Percentiles rank a stretch among this genome's conserved stretches.
Conservation (phyloP, 2,797 vertebrate genomes). For the Gallinago solitaria region DNA sequence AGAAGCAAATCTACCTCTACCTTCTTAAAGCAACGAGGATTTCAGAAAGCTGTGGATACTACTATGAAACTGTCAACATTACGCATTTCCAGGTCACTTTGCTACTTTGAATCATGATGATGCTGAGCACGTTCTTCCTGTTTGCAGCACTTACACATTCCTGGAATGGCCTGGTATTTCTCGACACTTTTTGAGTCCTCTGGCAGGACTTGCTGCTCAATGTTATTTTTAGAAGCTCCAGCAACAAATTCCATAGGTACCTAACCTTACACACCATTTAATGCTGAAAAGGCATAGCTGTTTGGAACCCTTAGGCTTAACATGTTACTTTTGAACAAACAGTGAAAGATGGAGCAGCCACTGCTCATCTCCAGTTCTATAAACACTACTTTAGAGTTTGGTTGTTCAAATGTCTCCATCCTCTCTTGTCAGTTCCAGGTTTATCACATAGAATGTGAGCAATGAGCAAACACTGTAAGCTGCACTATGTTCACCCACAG, state of each 20-base stretch:
- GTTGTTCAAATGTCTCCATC: neutral
- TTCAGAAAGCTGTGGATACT: neutral
- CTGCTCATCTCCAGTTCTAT: neutral
- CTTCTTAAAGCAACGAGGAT: neutral
- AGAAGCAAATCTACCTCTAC: neutral
- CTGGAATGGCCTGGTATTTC: neutral
- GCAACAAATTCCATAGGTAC: neutral
- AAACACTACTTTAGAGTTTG: neutral
- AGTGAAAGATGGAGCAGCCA: neutral
- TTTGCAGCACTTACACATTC: neutral
- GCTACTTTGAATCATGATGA: neutral
- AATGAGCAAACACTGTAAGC: neutral
- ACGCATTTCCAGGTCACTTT: neutral
- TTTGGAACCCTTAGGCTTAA: neutral
- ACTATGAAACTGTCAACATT: neutral
- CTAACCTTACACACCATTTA: neutral
- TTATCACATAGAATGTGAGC: neutral
- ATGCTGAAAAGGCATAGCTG: neutral
- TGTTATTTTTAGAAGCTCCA: neutral
- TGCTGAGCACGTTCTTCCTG: neutral
- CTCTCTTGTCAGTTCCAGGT: neutral
- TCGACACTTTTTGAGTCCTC: neutral
- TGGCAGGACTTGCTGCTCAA: neutral
- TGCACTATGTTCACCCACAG: neutral
- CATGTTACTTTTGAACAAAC: neutral